Evolutionary conservation across 2,888 invertebrate species (phyloP).

Genomic region (Syritta pipiens): DNA sequence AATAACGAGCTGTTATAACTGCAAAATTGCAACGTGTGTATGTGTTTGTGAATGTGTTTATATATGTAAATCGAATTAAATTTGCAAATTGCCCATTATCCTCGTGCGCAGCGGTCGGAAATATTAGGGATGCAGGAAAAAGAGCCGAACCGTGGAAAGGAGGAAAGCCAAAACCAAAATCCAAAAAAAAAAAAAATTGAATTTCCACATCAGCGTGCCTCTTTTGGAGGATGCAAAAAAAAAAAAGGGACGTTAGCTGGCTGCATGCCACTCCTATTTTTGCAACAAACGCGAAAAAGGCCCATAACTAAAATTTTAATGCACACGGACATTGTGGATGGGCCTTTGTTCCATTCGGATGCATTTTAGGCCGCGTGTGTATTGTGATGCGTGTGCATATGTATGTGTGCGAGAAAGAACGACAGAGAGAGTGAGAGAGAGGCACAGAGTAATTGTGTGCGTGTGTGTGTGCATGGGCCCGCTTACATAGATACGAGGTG

Average conservation of each 20-base stretch:
- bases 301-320: conserved; percentile 16
- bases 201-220: background rate
- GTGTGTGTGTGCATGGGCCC: too few relatives aligned
- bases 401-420: background rate
- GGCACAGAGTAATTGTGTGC: too few relatives aligned
- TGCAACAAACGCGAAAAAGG: conserved; percentile 1
- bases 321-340: conserved; percentile 10
- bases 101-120: background rate
- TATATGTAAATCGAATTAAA: background rate
- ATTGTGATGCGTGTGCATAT: background rate
- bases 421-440: too few relatives aligned
- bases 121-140: too few relatives aligned
- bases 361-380: too few relatives aligned
- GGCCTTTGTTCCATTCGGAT: too few relatives aligned
- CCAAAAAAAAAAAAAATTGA: background rate
- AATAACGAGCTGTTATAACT: too few relatives aligned
- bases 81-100: conserved; percentile 10
- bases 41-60: background rate
- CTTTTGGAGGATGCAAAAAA: too few relatives aligned
- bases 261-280: conserved; percentile 53
- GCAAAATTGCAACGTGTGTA: background rate
- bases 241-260: conserved; percentile 10
- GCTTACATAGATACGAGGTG: background rate
- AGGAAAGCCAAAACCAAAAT: background rate
- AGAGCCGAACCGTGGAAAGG: too few relatives aligned